Percentiles rank a stretch among this genome's conserved stretches.
Evolutionary conservation across 2,797 vertebrate species (phyloP).

Genomic region (Paguma larvata): DNA sequence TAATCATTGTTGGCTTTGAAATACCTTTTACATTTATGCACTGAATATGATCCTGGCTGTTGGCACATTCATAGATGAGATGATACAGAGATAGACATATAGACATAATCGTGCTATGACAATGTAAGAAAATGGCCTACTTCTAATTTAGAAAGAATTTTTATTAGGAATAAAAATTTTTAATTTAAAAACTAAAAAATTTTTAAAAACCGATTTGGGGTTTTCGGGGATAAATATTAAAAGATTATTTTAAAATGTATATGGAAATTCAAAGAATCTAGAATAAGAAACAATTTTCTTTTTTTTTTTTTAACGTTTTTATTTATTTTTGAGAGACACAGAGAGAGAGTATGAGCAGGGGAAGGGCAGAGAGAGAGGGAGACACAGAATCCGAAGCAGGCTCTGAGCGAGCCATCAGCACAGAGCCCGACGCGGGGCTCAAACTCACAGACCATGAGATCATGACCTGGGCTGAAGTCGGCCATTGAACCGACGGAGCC

Average conservation of each 20-base stretch:
- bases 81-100: background rate
- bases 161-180: background rate
- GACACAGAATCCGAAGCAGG: too few species aligned
- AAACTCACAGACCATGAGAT: too few species aligned
- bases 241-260: background rate
- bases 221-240: background rate
- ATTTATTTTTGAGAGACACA: too few species aligned
- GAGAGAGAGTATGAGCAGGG: too few species aligned
- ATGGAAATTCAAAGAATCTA: background rate
- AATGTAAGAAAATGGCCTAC: background rate
- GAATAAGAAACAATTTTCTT: background rate
- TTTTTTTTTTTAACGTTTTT: too few species aligned
- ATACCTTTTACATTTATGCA: background rate
- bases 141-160: background rate
- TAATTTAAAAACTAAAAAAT: background rate
- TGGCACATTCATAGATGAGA: background rate
- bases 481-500: too few species aligned
- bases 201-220: background rate
- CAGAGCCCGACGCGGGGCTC: too few species aligned
- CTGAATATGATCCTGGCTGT: background rate
- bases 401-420: too few species aligned
- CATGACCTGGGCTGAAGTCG: too few species aligned
- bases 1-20: conserved; percentile 3
- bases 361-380: too few species aligned
- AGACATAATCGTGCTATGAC: background rate